Evolutionary conservation across 2,113 vertebrate genomes (phyloP).

Genomic region (Paramisgurnus dabryanus): DNA sequence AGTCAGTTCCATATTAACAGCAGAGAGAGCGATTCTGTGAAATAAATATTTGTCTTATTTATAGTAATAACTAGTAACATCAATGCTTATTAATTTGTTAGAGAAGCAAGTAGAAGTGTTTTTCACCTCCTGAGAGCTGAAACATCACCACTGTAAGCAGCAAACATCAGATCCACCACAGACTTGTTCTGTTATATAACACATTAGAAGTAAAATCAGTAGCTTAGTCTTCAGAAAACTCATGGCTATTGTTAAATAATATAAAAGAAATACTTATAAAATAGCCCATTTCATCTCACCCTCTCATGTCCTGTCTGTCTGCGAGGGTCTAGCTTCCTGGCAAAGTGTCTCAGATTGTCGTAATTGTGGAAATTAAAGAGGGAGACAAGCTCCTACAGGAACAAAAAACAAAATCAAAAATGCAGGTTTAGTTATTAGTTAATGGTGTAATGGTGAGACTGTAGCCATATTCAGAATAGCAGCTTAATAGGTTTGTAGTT

Average conservation of each 20-base stretch:
- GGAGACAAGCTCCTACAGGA: slow-evolving; percentile 81
- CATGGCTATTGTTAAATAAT: not conserved
- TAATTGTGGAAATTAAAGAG: slow-evolving; percentile 92
- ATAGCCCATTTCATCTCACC: slow-evolving; percentile 67
- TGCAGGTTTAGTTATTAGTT: not conserved
- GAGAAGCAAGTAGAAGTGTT: no score
- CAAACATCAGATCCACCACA: slow-evolving; percentile 87
- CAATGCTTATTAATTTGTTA: no score
- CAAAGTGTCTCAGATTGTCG: slow-evolving; percentile 87
- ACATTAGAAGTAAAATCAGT: not conserved
- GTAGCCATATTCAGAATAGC: not conserved
- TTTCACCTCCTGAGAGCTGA: slow-evolving; percentile 81
- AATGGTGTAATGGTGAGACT: not conserved
- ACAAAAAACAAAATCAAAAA: slow-evolving; percentile 8
- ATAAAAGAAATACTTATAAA: not conserved
- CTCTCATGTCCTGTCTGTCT: slow-evolving; percentile 80
- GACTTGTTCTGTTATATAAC: slow-evolving; percentile 80
- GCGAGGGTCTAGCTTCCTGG: slow-evolving; percentile 84
- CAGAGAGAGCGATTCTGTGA: slow-evolving; percentile 82
- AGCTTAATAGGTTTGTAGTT: not conserved
- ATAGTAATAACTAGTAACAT: not conserved
- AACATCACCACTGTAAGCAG: slow-evolving; percentile 84
- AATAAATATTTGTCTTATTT: not conserved
- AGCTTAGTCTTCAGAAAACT: not conserved
- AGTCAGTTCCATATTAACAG: slow-evolving; percentile 84